phyloP scores from a whole-genome alignment of 1,140 invertebrate genomes.

The Neocloeon triangulifer region DNA sequence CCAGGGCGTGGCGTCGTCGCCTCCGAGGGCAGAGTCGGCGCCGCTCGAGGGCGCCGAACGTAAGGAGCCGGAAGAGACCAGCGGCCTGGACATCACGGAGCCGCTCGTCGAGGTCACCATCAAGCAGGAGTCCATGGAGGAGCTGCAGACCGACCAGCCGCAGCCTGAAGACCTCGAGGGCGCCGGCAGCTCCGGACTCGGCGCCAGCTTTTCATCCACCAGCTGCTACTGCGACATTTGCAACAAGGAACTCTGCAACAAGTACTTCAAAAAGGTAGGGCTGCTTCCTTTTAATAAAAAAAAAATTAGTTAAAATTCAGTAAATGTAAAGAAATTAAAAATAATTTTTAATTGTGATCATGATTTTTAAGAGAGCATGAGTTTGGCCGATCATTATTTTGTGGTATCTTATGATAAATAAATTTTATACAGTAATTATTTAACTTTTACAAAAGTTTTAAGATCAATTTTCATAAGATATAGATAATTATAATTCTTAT shows the following conservation, averaged over 20 bases:
- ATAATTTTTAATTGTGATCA: too few relatives aligned
- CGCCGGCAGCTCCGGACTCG: slow-evolving; percentile 9
- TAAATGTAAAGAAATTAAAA: too few relatives aligned
- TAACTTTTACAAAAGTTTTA: too few relatives aligned
- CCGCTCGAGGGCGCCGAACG: slow-evolving; percentile 17
- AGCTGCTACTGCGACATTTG: slow-evolving; percentile 96
- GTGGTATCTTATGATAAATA: too few relatives aligned
- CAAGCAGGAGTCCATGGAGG: slow-evolving; percentile 5
- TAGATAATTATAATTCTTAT: too few relatives aligned
- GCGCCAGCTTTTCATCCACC: slow-evolving; percentile 18
- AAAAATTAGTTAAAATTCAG: too few relatives aligned
- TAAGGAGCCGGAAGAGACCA: slow-evolving; percentile 10
- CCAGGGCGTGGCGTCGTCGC: slow-evolving; percentile 28
- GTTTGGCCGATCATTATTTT: too few relatives aligned
- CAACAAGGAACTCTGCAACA: slow-evolving; percentile 98
- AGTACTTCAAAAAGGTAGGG: slow-evolving; percentile 99
- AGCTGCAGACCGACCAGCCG: slow-evolving; percentile 5
- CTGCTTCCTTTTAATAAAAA: too few relatives aligned
- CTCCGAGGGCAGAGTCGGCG: slow-evolving; percentile 34
- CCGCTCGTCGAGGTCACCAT: slow-evolving; percentile 11
- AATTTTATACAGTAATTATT: too few relatives aligned
- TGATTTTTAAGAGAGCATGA: too few relatives aligned
- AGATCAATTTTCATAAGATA: too few relatives aligned
- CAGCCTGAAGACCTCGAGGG: slow-evolving; percentile 12
- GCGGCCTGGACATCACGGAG: slow-evolving; percentile 18